Base-by-base conservation (phyloP, 1,140 invertebrate genomes). In the Drosophila parvula region DNA sequence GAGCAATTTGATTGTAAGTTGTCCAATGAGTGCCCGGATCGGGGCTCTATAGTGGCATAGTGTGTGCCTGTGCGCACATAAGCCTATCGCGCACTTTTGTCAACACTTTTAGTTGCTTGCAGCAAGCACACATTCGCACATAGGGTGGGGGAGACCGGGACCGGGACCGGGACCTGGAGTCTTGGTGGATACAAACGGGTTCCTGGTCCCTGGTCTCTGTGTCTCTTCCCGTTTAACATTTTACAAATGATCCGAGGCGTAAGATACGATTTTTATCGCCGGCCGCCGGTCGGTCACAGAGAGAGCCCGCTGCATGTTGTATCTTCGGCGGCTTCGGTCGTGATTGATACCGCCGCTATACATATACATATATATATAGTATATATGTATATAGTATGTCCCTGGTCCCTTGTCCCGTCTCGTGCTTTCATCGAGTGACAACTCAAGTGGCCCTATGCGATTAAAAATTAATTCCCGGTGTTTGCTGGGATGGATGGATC, bases 401-500 rank as follows among this genome's bases (percentile, higher is more conserved):
- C 50, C 27, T 18, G n/a, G 41, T 16, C 43, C 44, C 27, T 51
- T 48, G 45, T 36, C 28, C 12, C 38, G 50, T 51, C 70, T 62
- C 47, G 34, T 65, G 44, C 78, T 50, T 50, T 60, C 62, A 62
- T 69, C 68, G 75, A 83, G 57, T 80, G 83, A 88, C 83, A 88
- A 83, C 73, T 88, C 84, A 88, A 88, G 84, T 88, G 84, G 84
- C 73, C 62, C 73, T 90, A 84, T 64, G 81, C 84, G 84, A 88
- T 88, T 88, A 88, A 88, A 88, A 88, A 84, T 81, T 88, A 88
- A 88, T 88, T 88, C 84, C 75, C 80, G 81, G 84, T 71, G 76
- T 78, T 78, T 78, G 62, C 58, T 51, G 75, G 45, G 76, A 67
- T 38, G 53, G 50, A 62, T 59, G 61, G 38, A 63, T 63, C 53